Percentiles rank a stretch among this genome's conserved stretches.
Evolutionary conservation across 2,797 vertebrate genomes (phyloP).

Genomic region (Xenops minutus): DNA sequence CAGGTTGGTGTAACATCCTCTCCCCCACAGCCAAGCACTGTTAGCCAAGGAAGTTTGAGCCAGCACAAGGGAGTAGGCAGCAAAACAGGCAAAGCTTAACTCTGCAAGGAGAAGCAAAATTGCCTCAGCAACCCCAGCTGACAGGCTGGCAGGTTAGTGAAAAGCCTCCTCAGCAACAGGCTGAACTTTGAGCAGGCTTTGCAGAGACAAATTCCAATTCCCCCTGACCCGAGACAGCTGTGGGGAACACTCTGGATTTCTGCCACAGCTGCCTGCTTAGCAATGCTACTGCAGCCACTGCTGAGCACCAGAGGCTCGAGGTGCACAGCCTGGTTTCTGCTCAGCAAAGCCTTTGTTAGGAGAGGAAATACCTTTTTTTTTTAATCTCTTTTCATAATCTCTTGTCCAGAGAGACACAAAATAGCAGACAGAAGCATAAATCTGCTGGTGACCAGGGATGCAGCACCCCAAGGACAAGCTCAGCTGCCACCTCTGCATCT

Average conservation of each 20-base stretch:
- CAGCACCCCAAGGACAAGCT: not conserved
- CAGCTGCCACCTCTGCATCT: not conserved
- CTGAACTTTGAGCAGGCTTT: conserved; percentile 51
- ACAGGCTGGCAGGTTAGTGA: not conserved
- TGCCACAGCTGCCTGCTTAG: not conserved
- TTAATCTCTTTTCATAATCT: not conserved
- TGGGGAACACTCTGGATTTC: not conserved
- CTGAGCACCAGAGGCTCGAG: not conserved
- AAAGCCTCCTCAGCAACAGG: not conserved
- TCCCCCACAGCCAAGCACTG: not conserved
- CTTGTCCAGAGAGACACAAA: not conserved
- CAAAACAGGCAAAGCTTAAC: conserved; percentile 7
- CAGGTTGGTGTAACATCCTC: conserved; percentile 28
- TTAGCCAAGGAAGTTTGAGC: not conserved
- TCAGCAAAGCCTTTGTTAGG: not conserved
- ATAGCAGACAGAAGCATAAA: not conserved
- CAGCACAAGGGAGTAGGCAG: not conserved
- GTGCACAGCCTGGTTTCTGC: not conserved
- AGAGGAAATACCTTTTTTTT: not conserved
- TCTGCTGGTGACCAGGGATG: not conserved
- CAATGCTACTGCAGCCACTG: not conserved
- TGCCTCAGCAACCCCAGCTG: not conserved
- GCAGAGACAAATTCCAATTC: conserved; percentile 22
- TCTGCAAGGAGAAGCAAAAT: conserved; percentile 6
- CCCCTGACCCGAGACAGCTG: not conserved